Evolutionary conservation across 37 sponge, comb jelly and placozoan species (phyloP).

Genomic region (Crambe crambe): DNA sequence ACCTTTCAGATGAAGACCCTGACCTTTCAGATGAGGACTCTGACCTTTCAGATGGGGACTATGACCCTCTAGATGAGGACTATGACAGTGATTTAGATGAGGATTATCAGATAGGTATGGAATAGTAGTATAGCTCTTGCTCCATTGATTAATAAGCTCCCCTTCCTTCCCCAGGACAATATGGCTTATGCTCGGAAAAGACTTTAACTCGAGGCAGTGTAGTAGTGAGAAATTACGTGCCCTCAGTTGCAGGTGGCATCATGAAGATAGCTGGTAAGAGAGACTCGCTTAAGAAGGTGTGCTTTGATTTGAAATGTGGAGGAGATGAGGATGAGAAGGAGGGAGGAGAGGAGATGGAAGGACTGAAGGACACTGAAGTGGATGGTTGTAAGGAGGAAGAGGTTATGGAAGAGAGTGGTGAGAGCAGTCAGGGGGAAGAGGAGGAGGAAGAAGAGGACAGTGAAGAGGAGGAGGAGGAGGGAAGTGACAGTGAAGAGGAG

Average conservation of each 20-base stretch:
- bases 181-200: too few species aligned
- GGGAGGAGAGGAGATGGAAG: not conserved
- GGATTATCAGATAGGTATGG: constrained; percentile 9
- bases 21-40: not conserved
- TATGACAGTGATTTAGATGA: constrained; percentile 3
- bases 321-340: too few species aligned
- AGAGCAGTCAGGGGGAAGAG: not conserved
- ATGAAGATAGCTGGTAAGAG: too few species aligned
- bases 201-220: too few species aligned
- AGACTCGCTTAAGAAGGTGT: too few species aligned
- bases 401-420: not conserved
- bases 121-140: not conserved
- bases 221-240: too few species aligned
- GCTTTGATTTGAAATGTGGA: too few species aligned
- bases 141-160: too few species aligned
- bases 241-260: too few species aligned
- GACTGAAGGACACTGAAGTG: not conserved
- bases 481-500: constrained; percentile 2
- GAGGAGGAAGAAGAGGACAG: not conserved
- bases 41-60: not conserved
- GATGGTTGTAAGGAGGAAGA: not conserved
- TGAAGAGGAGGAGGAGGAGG: not conserved
- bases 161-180: too few species aligned
- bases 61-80: too few species aligned
- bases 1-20: not conserved